phyloP scores from a whole-genome alignment of 2,113 vertebrate genomes.

The Oryzias javanicus region DNA sequence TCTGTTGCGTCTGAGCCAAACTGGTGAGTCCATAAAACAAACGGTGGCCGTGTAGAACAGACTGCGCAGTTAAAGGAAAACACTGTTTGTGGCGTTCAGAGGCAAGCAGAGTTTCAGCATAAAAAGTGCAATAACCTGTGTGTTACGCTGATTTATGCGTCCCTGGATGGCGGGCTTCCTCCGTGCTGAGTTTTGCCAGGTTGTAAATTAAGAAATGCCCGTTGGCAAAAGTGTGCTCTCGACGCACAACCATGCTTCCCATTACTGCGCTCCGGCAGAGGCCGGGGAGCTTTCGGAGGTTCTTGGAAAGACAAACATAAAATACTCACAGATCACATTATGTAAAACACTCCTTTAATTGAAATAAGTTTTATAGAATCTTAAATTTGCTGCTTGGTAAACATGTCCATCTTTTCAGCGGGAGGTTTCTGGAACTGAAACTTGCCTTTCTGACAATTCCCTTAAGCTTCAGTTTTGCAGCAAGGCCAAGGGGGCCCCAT shows the following conservation, averaged over 20 bases:
- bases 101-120: conserved; percentile 71
- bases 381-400: too few relatives aligned
- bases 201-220: conserved; percentile 75
- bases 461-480: too few relatives aligned
- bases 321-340: too few relatives aligned
- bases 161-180: conserved; percentile 57
- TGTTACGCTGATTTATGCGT: conserved; percentile 72
- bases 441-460: too few relatives aligned
- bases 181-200: conserved; percentile 68
- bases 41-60: conserved; percentile 73
- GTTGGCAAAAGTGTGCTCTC: conserved; percentile 57
- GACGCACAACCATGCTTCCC: conserved; percentile 19
- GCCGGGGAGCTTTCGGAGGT: too few relatives aligned
- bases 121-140: conserved; percentile 76
- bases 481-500: too few relatives aligned
- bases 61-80: conserved; percentile 77
- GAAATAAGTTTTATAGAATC: too few relatives aligned
- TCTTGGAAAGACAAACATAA: too few relatives aligned
- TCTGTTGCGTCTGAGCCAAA: conserved; percentile 49
- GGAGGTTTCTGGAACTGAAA: too few relatives aligned
- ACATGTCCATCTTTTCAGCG: too few relatives aligned
- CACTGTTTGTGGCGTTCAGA: conserved; percentile 72
- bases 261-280: conserved; percentile 15
- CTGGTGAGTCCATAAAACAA: conserved; percentile 77
- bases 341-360: too few relatives aligned